phyloP scores from a whole-genome alignment of 2,888 invertebrate species.

The Athripsodes cinereus region DNA sequence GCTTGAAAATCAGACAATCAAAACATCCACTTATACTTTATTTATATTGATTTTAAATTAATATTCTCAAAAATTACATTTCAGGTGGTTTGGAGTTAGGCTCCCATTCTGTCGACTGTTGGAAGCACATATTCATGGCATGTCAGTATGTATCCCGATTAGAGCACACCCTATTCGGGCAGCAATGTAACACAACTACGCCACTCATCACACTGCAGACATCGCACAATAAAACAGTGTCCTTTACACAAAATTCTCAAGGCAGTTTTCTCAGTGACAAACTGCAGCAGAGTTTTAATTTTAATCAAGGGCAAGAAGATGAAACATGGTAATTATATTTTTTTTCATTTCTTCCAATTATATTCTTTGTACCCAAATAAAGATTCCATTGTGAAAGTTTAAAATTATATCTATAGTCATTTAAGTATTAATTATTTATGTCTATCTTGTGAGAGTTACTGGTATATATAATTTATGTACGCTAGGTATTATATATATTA shows the following conservation, averaged over 20 bases:
- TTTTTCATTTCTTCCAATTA: too few relatives aligned
- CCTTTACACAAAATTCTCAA: constrained; percentile 52
- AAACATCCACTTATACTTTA: too few relatives aligned
- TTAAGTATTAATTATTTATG: too few relatives aligned
- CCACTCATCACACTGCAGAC: constrained; percentile 62
- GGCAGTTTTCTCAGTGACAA: constrained; percentile 35
- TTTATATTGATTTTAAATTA: too few relatives aligned
- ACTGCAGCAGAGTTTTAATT: constrained; percentile 53
- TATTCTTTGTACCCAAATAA: too few relatives aligned
- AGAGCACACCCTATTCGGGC: constrained; percentile 85
- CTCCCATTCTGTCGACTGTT: constrained; percentile 88
- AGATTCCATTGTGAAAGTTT: too few relatives aligned
- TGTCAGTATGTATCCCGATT: constrained; percentile 88
- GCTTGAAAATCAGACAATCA: too few relatives aligned
- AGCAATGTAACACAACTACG: constrained; percentile 64
- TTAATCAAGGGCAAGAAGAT: constrained; percentile 59
- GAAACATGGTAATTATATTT: constrained; percentile 62
- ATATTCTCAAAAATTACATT: too few relatives aligned
- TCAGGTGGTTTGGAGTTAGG: constrained; percentile 80
- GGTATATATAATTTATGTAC: too few relatives aligned
- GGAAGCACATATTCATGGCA: constrained; percentile 93
- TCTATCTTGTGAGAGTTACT: too few relatives aligned
- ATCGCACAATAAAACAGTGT: constrained; percentile 54
- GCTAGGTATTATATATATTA: neutral
- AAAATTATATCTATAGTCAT: too few relatives aligned